A percentile compares a stretch with the other conserved stretches of the same genome.
Evolutionary conservation across 2,797 vertebrate genomes (phyloP).

Genomic region (Sylvia borin): DNA sequence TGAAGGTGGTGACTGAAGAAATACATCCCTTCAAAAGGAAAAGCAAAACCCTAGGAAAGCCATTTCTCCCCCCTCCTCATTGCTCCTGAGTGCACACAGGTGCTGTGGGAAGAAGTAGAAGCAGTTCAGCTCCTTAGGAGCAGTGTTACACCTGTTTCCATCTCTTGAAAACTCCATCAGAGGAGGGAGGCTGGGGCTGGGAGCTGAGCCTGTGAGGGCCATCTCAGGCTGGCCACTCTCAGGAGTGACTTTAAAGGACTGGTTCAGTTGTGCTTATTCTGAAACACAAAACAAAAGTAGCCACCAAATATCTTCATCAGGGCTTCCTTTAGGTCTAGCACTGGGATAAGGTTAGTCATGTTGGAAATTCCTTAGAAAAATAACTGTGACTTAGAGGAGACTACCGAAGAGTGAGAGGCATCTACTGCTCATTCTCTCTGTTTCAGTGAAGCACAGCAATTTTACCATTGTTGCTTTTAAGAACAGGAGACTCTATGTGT

Average conservation of each 20-base stretch:
- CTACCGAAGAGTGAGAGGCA: background rate
- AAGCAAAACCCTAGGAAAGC: background rate
- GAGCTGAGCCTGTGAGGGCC: background rate
- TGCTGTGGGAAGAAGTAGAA: background rate
- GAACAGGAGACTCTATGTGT: background rate
- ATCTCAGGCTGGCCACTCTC: background rate
- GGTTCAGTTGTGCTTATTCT: background rate
- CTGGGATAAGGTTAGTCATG: background rate
- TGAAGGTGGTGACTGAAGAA: background rate
- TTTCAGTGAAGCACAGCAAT: background rate
- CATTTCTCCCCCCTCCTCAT: background rate
- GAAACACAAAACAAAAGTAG: background rate
- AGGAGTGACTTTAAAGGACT: background rate
- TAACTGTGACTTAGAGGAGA: background rate
- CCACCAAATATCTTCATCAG: background rate
- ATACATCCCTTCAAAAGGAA: background rate
- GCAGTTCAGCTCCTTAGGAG: background rate
- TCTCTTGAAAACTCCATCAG: background rate
- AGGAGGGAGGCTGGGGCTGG: background rate
- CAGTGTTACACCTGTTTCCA: accelerated
- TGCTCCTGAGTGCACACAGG: background rate
- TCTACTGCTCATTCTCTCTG: background rate
- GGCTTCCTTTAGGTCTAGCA: background rate
- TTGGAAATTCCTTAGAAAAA: background rate
- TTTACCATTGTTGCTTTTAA: background rate